These are phyloP conservation scores for Drosophila kambysellisi DNA, from an alignment of 2,888 invertebrate genomes.

Conservation along the genomic window DNA sequence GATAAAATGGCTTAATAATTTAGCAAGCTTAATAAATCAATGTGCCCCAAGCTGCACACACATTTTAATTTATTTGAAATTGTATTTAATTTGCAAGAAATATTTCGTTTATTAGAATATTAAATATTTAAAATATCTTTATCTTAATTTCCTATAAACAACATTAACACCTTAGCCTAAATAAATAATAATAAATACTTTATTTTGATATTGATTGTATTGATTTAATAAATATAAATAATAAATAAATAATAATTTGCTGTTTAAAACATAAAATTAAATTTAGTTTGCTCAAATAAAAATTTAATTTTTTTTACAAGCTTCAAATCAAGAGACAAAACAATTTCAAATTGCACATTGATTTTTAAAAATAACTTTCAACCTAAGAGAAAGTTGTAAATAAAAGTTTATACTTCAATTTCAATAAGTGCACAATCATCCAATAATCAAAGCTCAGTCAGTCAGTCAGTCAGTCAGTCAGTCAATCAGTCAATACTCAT, in stretches of 20 bases:
- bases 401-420: background rate
- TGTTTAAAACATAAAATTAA: background rate
- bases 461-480: background rate
- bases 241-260: too few relatives aligned
- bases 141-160: background rate
- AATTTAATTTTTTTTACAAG: background rate
- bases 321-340: background rate
- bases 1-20: background rate
- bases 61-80: background rate
- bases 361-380: background rate
- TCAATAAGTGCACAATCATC: background rate
- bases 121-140: background rate
- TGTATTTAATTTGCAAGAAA: background rate
- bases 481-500: background rate
- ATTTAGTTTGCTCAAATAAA: background rate
- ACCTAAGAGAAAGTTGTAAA: background rate
- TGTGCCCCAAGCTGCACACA: too few relatives aligned
- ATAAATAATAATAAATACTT: rapidly evolving
- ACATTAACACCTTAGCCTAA: background rate
- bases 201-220: background rate
- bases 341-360: background rate
- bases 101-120: background rate
- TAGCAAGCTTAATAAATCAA: background rate
- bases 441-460: background rate
- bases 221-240: background rate